phyloP scores from a whole-genome alignment of 2,113 vertebrate genomes.

The Puma concolor region DNA sequence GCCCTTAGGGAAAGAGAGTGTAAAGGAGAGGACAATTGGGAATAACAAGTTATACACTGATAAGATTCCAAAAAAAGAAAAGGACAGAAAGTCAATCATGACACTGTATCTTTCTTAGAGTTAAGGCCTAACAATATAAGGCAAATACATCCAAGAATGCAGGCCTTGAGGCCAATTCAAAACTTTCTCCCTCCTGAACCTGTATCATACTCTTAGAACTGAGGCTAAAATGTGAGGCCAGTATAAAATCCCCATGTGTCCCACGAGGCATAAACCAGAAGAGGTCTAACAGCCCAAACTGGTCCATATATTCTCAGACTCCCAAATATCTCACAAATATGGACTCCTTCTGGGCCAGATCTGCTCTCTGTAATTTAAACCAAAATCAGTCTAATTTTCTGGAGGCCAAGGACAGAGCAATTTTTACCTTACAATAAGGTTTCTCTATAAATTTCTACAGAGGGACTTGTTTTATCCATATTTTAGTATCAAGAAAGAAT shows the following conservation, averaged over 20 bases:
- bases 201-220: background rate
- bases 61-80: background rate
- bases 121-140: background rate
- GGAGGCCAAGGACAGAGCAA: background rate
- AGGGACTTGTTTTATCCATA: background rate
- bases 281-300: background rate
- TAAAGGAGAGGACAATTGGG: background rate
- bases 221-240: background rate
- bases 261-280: background rate
- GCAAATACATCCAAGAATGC: background rate
- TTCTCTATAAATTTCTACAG: background rate
- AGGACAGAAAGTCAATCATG: background rate
- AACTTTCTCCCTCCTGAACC: background rate
- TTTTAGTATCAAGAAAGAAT: constrained; percentile 41
- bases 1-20: background rate
- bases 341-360: background rate
- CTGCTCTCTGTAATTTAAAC: background rate
- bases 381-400: background rate
- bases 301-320: background rate
- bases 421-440: background rate
- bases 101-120: background rate
- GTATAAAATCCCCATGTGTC: background rate
- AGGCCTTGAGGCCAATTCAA: background rate
- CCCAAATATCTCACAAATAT: background rate
- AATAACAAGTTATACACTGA: background rate